phyloP scores from a whole-genome alignment of 1,140 invertebrate species.

The Drosophila kurseongensis region DNA sequence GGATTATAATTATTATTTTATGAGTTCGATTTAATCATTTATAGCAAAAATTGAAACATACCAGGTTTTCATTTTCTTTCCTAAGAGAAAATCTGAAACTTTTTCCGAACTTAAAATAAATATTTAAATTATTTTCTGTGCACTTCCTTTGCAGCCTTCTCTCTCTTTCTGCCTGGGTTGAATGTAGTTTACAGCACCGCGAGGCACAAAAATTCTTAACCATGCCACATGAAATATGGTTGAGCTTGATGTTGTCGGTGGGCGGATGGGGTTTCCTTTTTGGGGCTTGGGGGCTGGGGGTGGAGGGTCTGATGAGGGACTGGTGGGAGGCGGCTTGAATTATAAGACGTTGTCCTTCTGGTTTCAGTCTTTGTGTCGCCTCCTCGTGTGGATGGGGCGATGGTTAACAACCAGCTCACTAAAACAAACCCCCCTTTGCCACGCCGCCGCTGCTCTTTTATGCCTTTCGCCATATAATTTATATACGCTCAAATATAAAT shows the following conservation, averaged over 20 bases:
- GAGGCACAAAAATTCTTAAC: slow-evolving; percentile 77
- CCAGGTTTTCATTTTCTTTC: too few relatives aligned
- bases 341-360: slow-evolving; percentile 63
- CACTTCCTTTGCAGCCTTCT: not conserved
- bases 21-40: too few relatives aligned
- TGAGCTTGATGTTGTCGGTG: slow-evolving; percentile 31
- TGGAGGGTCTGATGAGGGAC: too few relatives aligned
- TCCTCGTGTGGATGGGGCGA: slow-evolving; percentile 8
- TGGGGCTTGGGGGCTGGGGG: not conserved
- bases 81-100: too few relatives aligned
- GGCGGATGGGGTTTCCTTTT: slow-evolving; percentile 1
- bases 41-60: too few relatives aligned
- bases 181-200: slow-evolving; percentile 63
- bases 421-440: slow-evolving; percentile 24
- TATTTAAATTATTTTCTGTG: not conserved
- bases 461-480: slow-evolving; percentile 65
- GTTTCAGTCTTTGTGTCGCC: slow-evolving; percentile 36
- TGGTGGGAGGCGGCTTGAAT: slow-evolving; percentile 24
- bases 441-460: slow-evolving; percentile 52
- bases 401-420: slow-evolving; percentile 31
- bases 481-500: slow-evolving; percentile 61
- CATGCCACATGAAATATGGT: slow-evolving; percentile 76
- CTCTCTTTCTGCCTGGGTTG: slow-evolving; percentile 13
- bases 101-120: too few relatives aligned
- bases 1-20: too few relatives aligned